Conservation (phyloP, 1,140 invertebrate genomes). For the Drosophila tani region DNA sequence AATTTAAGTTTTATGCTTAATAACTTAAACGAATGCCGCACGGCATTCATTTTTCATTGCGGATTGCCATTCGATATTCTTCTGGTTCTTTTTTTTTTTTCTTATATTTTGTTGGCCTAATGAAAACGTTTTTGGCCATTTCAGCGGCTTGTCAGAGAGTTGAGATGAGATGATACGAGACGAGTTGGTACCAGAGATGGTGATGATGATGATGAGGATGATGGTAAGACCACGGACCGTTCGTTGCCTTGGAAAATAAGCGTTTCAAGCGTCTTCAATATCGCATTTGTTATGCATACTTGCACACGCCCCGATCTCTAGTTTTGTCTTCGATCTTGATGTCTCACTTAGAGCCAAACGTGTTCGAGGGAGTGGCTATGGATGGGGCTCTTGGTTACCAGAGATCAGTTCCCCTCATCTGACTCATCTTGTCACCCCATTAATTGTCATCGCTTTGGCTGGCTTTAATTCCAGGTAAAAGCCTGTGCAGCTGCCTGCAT, state of each 20-base stretch:
- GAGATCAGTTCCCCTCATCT: conserved; percentile 2
- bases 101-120: conserved; percentile 51
- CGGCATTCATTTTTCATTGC: conserved; percentile 68
- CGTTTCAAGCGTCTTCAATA: conserved; percentile 26
- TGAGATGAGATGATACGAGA: conserved; percentile 32
- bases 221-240: conserved; percentile 6
- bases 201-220: not conserved
- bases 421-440: conserved; percentile 37
- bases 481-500: conserved; percentile 27
- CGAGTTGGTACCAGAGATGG: conserved; percentile 9
- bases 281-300: conserved; percentile 49
- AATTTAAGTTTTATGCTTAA: conserved; percentile 77
- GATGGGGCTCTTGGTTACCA: conserved; percentile 7
- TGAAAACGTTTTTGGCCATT: conserved; percentile 75
- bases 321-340: conserved; percentile 34
- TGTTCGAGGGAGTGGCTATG: conserved; percentile 34
- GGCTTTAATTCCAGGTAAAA: conserved; percentile 47
- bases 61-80: conserved; percentile 12
- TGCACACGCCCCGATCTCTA: conserved; percentile 10
- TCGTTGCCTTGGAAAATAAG: conserved; percentile 14
- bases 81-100: conserved; percentile 21
- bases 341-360: conserved; percentile 41
- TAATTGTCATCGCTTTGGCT: conserved; percentile 25
- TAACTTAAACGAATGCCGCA: conserved; percentile 74
- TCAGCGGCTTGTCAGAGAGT: conserved; percentile 65